A percentile compares a stretch with the other conserved stretches of the same genome.
Conservation (phyloP, 64 coral and sea anemone species). For the Dendronephthya gigantea region DNA sequence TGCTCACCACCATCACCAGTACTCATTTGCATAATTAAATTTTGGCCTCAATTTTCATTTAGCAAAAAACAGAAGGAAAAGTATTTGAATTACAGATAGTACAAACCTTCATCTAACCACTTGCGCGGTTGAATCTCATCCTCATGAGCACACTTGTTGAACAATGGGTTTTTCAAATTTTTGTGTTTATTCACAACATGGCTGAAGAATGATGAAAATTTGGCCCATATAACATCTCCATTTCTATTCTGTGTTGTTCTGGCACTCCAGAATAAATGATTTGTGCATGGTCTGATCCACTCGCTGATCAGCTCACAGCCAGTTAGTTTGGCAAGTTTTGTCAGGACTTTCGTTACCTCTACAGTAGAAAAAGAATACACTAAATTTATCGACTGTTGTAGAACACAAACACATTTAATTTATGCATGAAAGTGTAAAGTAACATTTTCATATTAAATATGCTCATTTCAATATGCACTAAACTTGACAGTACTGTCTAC, state of each 20-base stretch:
- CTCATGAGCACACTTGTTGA: too few relatives aligned
- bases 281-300: constrained; percentile 19
- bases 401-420: too few relatives aligned
- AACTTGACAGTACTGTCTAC: too few relatives aligned
- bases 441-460: background rate
- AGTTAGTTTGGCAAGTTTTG: constrained; percentile 16
- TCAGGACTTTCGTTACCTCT: constrained; percentile 20
- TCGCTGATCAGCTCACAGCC: constrained; percentile 14
- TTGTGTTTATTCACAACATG: constrained; percentile 27
- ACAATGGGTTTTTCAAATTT: constrained; percentile 4
- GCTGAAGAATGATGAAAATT: constrained; percentile 21
- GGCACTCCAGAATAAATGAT: constrained; percentile 16
- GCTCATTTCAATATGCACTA: too few relatives aligned
- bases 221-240: constrained; percentile 18
- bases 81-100: too few relatives aligned
- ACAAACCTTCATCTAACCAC: constrained; percentile 9
- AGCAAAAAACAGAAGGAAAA: too few relatives aligned
- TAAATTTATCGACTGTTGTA: background rate
- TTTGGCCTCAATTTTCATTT: too few relatives aligned
- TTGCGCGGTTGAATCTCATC: too few relatives aligned
- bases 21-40: too few relatives aligned
- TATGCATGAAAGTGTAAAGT: too few relatives aligned
- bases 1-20: too few relatives aligned
- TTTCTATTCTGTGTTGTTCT: background rate
- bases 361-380: background rate